phyloP scores from a whole-genome alignment of 1,140 invertebrate genomes.

The Mesaphorura yosii region DNA sequence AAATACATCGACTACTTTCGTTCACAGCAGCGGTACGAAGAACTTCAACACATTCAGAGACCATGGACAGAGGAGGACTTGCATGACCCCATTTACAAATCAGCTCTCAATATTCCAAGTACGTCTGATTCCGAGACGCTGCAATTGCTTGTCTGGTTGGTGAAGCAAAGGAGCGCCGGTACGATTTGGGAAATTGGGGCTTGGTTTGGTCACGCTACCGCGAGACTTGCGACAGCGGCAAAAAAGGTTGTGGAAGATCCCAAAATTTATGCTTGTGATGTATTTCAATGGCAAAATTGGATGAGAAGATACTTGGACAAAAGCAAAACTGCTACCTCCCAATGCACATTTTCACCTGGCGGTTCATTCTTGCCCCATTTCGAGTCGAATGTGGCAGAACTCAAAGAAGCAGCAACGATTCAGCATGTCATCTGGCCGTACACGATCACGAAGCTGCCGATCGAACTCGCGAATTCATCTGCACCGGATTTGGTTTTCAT shows the following conservation, averaged over 20 bases:
- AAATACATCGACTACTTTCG: constrained; percentile 12
- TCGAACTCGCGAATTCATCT: background rate
- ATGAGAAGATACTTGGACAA: constrained; percentile 2
- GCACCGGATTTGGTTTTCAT: constrained; percentile 12
- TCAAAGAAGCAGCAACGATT: background rate
- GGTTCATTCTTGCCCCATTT: constrained; percentile 4
- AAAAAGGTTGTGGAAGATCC: background rate
- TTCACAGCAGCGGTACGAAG: constrained; percentile 7
- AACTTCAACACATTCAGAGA: background rate
- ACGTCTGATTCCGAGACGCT: constrained; percentile 18
- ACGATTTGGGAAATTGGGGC: constrained; percentile 22
- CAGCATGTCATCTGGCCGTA: constrained; percentile 17
- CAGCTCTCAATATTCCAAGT: constrained; percentile 7
- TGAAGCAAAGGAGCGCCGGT: background rate
- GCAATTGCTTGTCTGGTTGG: constrained; percentile 8
- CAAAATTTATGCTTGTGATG: constrained; percentile 21
- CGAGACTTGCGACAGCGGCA: constrained; percentile 3
- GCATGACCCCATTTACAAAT: background rate
- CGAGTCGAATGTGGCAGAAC: background rate
- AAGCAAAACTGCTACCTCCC: background rate
- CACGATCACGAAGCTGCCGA: constrained; percentile 8
- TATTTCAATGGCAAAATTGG: constrained; percentile 19
- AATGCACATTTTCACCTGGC: background rate
- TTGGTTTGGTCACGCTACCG: constrained; percentile 19
- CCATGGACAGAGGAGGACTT: constrained; percentile 9